Percentiles rank a stretch among this genome's conserved stretches.
These are phyloP conservation scores for Nesoenas mayeri DNA, from an alignment of 2,113 vertebrate species.

Conservation along the genomic window DNA sequence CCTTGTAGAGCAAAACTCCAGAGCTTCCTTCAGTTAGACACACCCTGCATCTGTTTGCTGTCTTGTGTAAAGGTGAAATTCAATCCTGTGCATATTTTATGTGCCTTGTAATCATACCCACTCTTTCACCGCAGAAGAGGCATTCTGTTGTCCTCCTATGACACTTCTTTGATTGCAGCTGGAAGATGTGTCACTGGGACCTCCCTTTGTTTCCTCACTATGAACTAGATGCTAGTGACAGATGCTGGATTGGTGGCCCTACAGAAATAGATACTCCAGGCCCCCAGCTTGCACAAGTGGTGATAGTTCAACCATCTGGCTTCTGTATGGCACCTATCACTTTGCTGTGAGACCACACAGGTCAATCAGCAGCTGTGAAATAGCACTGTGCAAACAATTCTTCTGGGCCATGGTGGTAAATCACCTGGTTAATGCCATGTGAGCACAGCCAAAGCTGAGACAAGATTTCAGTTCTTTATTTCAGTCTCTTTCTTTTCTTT, in stretches of 20 bases:
- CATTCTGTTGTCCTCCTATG: neutral
- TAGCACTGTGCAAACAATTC: neutral
- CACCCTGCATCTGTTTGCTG: neutral
- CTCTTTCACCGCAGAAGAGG: neutral
- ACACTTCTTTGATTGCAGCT: conserved; percentile 21
- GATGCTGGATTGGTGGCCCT: neutral
- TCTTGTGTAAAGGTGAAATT: neutral
- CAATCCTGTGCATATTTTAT: neutral
- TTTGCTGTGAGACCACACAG: neutral
- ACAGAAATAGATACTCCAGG: neutral
- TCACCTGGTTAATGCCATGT: neutral
- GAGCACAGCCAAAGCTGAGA: neutral
- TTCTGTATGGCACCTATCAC: neutral
- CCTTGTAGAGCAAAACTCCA: neutral
- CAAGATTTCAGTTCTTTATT: neutral
- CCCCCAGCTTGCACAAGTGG: neutral
- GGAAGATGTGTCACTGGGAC: neutral
- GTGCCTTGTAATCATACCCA: neutral
- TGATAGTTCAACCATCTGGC: neutral
- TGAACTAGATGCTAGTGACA: neutral
- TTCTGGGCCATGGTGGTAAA: neutral
- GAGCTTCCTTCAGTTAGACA: neutral
- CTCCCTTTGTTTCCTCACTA: neutral
- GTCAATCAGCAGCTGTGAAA: conserved; percentile 14
- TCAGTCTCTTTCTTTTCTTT: neutral